These are phyloP conservation scores for Butastur rufipennis DNA, from an alignment of 2,113 vertebrate genomes.

Conservation along the genomic window DNA sequence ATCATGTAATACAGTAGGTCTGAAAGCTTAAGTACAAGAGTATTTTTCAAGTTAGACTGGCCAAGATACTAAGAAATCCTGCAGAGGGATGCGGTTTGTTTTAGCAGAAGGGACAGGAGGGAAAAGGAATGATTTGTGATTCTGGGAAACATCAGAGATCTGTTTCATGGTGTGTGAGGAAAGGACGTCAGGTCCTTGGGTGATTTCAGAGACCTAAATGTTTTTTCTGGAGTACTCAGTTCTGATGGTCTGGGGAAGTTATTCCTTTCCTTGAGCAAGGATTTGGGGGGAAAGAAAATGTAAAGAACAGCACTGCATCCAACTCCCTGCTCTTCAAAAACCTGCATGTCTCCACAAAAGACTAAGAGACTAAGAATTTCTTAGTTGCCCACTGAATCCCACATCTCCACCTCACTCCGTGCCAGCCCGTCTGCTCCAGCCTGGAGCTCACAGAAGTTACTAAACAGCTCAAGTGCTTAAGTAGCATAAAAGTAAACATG, in stretches of 20 bases:
- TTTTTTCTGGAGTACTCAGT: background rate
- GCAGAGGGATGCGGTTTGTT: background rate
- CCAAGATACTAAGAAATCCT: background rate
- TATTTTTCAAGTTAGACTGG: background rate
- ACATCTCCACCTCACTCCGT: background rate
- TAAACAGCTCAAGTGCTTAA: background rate
- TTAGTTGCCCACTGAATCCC: background rate
- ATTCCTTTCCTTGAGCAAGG: background rate
- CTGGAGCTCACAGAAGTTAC: background rate
- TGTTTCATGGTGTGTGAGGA: background rate
- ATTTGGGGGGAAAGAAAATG: background rate
- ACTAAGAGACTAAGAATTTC: background rate
- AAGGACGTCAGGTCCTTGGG: background rate
- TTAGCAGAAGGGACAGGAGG: background rate
- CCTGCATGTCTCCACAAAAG: background rate
- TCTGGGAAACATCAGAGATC: background rate
- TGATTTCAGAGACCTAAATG: background rate
- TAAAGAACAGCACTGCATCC: background rate
- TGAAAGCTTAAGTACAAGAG: background rate
- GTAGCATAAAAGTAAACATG: background rate
- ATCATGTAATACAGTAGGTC: background rate
- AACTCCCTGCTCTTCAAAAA: background rate
- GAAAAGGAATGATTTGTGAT: background rate
- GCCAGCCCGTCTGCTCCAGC: background rate
- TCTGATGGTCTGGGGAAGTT: background rate